Evolutionary conservation across 2,797 vertebrate species (phyloP), one percentile per base, ranked within the genome.

Genomic region (Lateolabrax maculatus): DNA sequence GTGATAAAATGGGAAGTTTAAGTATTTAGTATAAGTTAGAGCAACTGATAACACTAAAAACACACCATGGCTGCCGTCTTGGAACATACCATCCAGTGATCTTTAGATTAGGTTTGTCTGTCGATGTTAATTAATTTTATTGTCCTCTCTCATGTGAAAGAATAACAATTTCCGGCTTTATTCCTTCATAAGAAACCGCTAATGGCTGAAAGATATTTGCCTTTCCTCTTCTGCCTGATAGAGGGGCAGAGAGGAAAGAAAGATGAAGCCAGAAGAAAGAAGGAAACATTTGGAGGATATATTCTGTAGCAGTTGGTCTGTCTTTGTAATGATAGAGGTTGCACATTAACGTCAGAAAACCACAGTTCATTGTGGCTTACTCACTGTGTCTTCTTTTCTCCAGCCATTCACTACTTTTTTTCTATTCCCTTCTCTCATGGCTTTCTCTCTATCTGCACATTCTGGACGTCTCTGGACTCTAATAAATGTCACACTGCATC

Each of bases 401-500:
- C 18, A 55, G 4, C 41, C 41, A 58, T 36, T 60, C 44, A 15
- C n/a, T 25, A 16, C 44, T 23, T 15, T 34, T n/a, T 75, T 69
- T 65, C 9, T 12, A 13, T 23, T 43, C 43, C 16, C 25, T 61
- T 52, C 19, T 77, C 79, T 75, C 75, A 46, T 72, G 64, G 78
- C 70, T 61, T 44, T 36, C 84, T 84, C 71, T 83, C 80, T 77
- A 88, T 87, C 75, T 89, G 74, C 83, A 90, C 71, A 77, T 85
- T 85, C 79, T 62, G 84, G n/a, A n/a, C n/a, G 74, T 92, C 92
- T 87, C 84, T 74, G 62, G 84, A 82, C 87, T 85, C 89, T 84
- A 90, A 89, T 92, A 92, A 93, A 93, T 91, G 90, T 94, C 92
- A 89, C 78, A 78, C 67, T 70, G 85, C 79, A 91, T 93, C 89